Evolutionary conservation across 2,888 invertebrate genomes (phyloP).

Genomic region (Athalia rosae): DNA sequence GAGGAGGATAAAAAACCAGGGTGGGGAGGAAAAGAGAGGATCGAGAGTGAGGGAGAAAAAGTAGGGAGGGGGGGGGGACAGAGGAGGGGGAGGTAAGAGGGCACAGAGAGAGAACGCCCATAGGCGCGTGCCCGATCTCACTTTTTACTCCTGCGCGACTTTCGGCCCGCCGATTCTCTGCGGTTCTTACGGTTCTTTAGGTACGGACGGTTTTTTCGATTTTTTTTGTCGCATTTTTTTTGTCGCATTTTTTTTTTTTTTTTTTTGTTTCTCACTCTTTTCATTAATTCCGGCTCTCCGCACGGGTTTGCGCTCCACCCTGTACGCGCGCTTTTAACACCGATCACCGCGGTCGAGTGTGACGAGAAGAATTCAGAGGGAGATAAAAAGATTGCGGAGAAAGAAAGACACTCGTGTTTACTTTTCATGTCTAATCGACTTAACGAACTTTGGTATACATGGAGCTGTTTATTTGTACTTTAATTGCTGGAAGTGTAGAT

Average conservation of each 20-base stretch:
- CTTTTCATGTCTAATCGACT: constrained; percentile 30
- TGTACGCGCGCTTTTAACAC: too few species aligned
- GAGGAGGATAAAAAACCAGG: constrained; percentile 16
- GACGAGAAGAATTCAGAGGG: not conserved
- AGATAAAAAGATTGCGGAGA: not conserved
- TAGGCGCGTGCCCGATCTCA: constrained; percentile 49
- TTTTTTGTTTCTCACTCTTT: too few species aligned
- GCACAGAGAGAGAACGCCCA: constrained; percentile 49
- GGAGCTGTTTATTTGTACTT: constrained; percentile 4
- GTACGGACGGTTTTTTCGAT: not conserved
- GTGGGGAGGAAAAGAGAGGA: constrained; percentile 25
- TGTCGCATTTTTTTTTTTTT: too few species aligned
- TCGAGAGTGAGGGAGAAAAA: constrained; percentile 8
- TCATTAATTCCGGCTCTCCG: too few species aligned
- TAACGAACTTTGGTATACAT: constrained; percentile 12
- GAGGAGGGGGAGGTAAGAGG: constrained; percentile 55
- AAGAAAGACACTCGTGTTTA: constrained; percentile 10
- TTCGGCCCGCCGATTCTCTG: constrained; percentile 40
- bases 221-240: not conserved
- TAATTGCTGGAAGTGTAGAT: constrained; percentile 3
- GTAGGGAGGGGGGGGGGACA: constrained; percentile 19
- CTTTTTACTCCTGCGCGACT: constrained; percentile 41
- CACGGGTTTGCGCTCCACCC: too few species aligned
- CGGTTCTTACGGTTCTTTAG: constrained; percentile 44
- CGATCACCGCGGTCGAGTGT: not conserved